A percentile compares a stretch with the other conserved stretches of the same genome.
Conservation (phyloP, 2,888 invertebrate genomes). For the Elmis aenea region DNA sequence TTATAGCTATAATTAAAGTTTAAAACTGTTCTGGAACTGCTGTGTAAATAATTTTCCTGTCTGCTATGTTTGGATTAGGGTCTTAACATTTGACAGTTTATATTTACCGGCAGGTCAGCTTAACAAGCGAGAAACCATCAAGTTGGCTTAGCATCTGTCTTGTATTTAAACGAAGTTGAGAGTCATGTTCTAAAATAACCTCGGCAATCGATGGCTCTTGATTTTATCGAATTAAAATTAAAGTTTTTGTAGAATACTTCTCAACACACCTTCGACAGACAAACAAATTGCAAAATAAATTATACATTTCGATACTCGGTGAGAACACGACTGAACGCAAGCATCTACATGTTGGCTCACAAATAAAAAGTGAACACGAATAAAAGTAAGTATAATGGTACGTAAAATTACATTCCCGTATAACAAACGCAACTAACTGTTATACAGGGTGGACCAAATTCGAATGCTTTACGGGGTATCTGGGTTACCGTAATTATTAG, state of each 20-base stretch:
- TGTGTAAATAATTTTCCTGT: constrained; percentile 17
- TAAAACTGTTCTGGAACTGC: constrained; percentile 19
- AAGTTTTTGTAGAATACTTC: background rate
- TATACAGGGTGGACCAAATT: too few species aligned
- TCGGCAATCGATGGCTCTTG: background rate
- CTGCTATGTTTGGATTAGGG: constrained; percentile 24
- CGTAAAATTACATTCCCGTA: too few species aligned
- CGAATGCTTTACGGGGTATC: too few species aligned
- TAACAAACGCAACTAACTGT: too few species aligned
- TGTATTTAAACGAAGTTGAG: constrained; percentile 19
- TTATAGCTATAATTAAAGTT: constrained; percentile 13
- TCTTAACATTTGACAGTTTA: constrained; percentile 25
- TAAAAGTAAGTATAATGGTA: too few species aligned
- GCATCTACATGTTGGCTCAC: too few species aligned
- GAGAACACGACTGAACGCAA: too few species aligned
- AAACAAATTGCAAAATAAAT: background rate
- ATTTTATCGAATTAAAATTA: background rate
- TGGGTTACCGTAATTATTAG: too few species aligned
- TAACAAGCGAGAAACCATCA: constrained; percentile 23
- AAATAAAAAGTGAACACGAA: too few species aligned
- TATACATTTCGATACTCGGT: background rate
- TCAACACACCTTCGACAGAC: background rate
- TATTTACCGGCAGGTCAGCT: constrained; percentile 20
- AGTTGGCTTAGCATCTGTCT: constrained; percentile 18
- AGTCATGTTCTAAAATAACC: constrained; percentile 17